phyloP scores from a whole-genome alignment of 2,113 vertebrate genomes.

The Cryptotis parvus region DNA sequence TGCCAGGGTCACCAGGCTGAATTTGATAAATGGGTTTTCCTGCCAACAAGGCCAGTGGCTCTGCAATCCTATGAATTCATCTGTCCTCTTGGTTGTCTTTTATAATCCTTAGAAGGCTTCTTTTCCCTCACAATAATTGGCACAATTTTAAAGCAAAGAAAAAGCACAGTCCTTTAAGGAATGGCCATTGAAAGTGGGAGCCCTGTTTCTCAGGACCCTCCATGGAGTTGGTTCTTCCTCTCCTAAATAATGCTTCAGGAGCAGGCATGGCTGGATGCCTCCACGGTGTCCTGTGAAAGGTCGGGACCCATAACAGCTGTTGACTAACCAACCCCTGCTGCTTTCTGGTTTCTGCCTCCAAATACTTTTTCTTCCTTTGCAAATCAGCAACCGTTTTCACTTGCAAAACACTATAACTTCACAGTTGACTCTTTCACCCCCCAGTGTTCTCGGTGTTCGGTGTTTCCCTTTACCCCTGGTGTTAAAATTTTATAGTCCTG shows the following conservation, averaged over 20 bases:
- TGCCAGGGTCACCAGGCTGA: conserved; percentile 59
- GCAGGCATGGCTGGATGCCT: no score
- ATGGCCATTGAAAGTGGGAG: background rate
- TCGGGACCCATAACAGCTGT: no score
- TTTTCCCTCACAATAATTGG: background rate
- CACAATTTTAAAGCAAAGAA: background rate
- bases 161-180: background rate
- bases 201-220: background rate
- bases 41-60: background rate
- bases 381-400: conserved; percentile 19
- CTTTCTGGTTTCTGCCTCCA: background rate
- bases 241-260: no score
- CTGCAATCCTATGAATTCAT: no score
- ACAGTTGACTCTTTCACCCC: background rate
- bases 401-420: conserved; percentile 53
- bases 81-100: background rate
- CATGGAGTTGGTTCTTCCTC: no score
- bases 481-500: conserved; percentile 81
- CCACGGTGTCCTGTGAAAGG: no score
- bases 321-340: background rate
- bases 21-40: conserved; percentile 62
- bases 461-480: conserved; percentile 70
- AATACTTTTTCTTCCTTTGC: conserved; percentile 19
- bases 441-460: no score
- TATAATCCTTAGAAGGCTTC: background rate